These are phyloP conservation scores for Dastarcus helophoroides DNA, from an alignment of 2,888 invertebrate species.

Conservation along the genomic window DNA sequence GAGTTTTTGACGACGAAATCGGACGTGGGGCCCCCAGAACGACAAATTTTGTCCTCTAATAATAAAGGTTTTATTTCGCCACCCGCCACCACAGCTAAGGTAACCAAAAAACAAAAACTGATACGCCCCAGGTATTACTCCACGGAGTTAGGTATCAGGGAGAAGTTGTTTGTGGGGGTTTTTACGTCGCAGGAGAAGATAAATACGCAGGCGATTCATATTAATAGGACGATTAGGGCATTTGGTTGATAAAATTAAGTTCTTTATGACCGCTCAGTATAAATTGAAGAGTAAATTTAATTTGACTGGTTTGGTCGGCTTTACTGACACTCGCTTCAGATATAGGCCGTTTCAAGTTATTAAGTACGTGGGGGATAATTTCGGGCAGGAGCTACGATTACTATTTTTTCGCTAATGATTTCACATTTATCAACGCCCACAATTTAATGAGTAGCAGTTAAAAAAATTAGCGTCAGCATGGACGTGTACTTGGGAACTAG, in stretches of 20 bases:
- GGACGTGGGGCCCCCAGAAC: background rate
- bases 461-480: constrained; percentile 70
- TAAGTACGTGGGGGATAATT: constrained; percentile 83
- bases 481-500: constrained; percentile 74
- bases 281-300: constrained; percentile 32
- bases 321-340: constrained; percentile 66
- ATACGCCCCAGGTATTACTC: constrained; percentile 86
- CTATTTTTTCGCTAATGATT: constrained; percentile 80
- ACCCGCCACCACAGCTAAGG: too few species aligned
- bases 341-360: constrained; percentile 78
- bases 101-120: constrained; percentile 39
- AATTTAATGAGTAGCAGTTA: constrained; percentile 59
- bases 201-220: constrained; percentile 56
- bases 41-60: constrained; percentile 1
- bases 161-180: constrained; percentile 78
- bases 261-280: constrained; percentile 37
- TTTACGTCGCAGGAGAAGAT: constrained; percentile 65
- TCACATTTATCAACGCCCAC: constrained; percentile 72
- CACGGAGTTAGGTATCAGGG: constrained; percentile 87
- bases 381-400: constrained; percentile 84
- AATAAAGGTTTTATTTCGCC: too few species aligned
- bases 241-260: constrained; percentile 66
- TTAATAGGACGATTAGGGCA: constrained; percentile 85
- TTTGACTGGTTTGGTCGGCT: constrained; percentile 58
- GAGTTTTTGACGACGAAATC: constrained; percentile 5